Base-by-base conservation (phyloP, 2,888 invertebrate species). In the Megastigmus dorsalis region DNA sequence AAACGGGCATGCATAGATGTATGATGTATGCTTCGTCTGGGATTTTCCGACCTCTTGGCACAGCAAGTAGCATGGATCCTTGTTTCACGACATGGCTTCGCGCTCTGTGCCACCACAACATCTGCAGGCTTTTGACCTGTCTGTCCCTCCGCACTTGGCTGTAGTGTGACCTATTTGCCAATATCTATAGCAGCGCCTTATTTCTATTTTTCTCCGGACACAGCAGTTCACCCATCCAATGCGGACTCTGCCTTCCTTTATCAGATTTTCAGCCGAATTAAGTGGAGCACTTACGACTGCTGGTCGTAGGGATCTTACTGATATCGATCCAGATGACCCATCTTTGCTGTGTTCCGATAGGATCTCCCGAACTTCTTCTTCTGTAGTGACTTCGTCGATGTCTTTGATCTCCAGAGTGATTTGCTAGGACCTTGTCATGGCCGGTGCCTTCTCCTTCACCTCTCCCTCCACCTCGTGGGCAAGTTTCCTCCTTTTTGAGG, bases 61-160 rank as follows among this genome's bases (percentile, higher is more conserved):
- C 2, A 54, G 63, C 4, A 70, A 54, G 48, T 66, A 75, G 15
- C n/a, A 3, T 5, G 18, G 15, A 15, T 43, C 43, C 7, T 13
- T 43, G 4, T 43, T 43, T 4, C n/a, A 43, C 43, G 43, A 43
- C 15, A n/a, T 13, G 43, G 43, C 43, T 13, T 43, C 15, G 43
- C 10, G 43, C 7, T 43, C 15, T 13, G 43, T 43, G 3, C 15
- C 15, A 3, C 43, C 43, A 43, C 43, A n/a, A 13, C n/a, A 13
- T n/a, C n/a, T 43, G 26, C 74, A 74, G 28, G 18, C 10, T 57
- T 74, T 65, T n/a, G 65, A 50, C 4, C 69, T 62, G 33, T 74
- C 68, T 3, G 63, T 23, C 0, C 63, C 57, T 5, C 30, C 60
- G 26, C 74, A 74, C 2, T 15, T 13, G 3, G 48, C 15, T 2